These are phyloP conservation scores for Psettodes erumei DNA, from an alignment of 2,113 vertebrate species.

Conservation along the genomic window DNA sequence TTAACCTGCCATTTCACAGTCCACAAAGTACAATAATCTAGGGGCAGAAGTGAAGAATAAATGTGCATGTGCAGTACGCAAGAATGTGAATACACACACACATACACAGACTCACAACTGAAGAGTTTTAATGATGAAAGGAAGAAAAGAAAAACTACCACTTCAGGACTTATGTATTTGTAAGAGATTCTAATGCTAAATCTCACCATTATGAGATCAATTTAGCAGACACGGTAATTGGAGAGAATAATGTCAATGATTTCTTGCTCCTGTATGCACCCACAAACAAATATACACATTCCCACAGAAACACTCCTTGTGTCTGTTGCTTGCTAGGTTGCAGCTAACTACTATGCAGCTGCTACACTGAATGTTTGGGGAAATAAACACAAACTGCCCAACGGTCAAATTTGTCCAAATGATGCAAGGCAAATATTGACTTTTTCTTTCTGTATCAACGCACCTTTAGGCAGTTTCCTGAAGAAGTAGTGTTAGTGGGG, in stretches of 20 bases:
- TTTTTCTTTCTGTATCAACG: background rate
- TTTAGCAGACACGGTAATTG: background rate
- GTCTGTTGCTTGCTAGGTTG: background rate
- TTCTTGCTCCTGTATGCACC: background rate
- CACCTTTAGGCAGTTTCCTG: background rate
- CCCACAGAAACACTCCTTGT: background rate
- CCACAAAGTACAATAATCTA: constrained; percentile 67
- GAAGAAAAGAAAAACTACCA: background rate
- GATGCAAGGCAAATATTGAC: background rate
- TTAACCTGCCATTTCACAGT: constrained; percentile 73
- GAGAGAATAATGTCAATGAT: background rate
- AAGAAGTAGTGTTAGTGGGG: background rate
- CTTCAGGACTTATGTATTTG: background rate
- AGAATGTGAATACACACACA: background rate
- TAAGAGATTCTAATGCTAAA: background rate
- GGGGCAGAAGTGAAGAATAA: constrained; percentile 3
- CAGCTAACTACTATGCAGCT: background rate
- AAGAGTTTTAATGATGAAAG: constrained; percentile 15
- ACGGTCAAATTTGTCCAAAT: background rate
- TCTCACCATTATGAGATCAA: background rate
- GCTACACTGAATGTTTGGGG: background rate
- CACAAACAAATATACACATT: background rate
- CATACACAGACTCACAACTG: background rate
- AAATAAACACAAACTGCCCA: background rate
- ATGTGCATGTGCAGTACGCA: no score